Base-by-base conservation (phyloP, 2,888 invertebrate species). In the Pandemis heparana region DNA sequence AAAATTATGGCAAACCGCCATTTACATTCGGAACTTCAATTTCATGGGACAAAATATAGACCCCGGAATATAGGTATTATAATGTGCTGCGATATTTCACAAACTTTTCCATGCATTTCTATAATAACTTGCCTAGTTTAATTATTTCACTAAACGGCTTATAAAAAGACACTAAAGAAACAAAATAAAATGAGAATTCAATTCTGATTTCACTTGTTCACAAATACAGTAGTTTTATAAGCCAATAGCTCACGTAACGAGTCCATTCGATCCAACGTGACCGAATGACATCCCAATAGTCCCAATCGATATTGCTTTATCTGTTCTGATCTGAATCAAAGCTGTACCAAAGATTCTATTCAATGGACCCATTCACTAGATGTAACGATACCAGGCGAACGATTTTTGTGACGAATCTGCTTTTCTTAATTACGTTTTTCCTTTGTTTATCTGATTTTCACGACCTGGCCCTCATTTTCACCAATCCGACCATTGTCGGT, bases 241-340 rank as follows among this genome's bases (percentile, higher is more conserved):
- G 8, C 60, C 60, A 60, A 60, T 38, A 60, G 60, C 48, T n/a
- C n/a, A 38, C 60, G 64, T 66, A 67, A 74, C 65, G 69, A 64
- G 53, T 71, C 48, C 16, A 61, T 56, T 32, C 63, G 53, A 23
- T 66, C 10, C 23, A 56, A 59, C 46, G 14, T 48, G 60, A 67
- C 51, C 51, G 79, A 80, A 79, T 81, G 83, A 80, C 77, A 60
- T 38, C n/a, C 32, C 23, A 32, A 32, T 23, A 56, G 23, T 12
- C 10, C 18, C 39, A 41, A 41, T 41, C 61, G 61, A 61, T 16
- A 77, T 78, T 80, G 78, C 76, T 78, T 80, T 82, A 80, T 80
- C 80, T 80, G 80, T 73, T 71, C 82, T 79, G 81, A 79, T 71
- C 82, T 79, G 81, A 79, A 82, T 83, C 82, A 82, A 77, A 18